Conservation (phyloP, 1,140 invertebrate genomes). For the Pachypsylla venusta region DNA sequence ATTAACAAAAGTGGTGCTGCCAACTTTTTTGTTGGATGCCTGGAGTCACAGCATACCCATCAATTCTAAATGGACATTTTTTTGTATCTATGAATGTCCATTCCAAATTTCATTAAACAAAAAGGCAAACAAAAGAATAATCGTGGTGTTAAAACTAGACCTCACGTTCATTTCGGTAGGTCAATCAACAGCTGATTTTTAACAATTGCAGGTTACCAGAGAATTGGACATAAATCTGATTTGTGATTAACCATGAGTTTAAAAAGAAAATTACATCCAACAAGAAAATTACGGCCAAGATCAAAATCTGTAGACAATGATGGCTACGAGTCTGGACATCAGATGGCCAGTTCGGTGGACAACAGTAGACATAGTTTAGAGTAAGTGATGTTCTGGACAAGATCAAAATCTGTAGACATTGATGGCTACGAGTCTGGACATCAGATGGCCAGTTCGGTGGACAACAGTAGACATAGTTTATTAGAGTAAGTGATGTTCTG, state of each 20-base stretch:
- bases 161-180: too few species aligned
- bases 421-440: not conserved
- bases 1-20: too few species aligned
- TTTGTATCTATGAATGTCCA: too few species aligned
- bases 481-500: slow-evolving; percentile 3
- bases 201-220: too few species aligned
- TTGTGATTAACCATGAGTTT: slow-evolving; percentile 3
- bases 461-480: not conserved
- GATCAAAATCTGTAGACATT: not conserved
- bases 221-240: too few species aligned
- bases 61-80: too few species aligned
- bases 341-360: not conserved
- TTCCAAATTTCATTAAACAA: too few species aligned
- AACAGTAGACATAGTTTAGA: not conserved
- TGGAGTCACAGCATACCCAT: too few species aligned
- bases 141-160: too few species aligned
- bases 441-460: not conserved
- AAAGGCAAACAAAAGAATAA: too few species aligned
- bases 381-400: slow-evolving; percentile 3
- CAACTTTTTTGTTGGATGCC: too few species aligned
- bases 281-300: not conserved
- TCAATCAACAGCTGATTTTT: too few species aligned
- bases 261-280: not conserved
- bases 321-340: not conserved
- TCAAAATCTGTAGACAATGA: slow-evolving; percentile 2